Evolutionary conservation across 2,888 invertebrate genomes (phyloP).

Genomic region (Lasioglossum zephyrum): DNA sequence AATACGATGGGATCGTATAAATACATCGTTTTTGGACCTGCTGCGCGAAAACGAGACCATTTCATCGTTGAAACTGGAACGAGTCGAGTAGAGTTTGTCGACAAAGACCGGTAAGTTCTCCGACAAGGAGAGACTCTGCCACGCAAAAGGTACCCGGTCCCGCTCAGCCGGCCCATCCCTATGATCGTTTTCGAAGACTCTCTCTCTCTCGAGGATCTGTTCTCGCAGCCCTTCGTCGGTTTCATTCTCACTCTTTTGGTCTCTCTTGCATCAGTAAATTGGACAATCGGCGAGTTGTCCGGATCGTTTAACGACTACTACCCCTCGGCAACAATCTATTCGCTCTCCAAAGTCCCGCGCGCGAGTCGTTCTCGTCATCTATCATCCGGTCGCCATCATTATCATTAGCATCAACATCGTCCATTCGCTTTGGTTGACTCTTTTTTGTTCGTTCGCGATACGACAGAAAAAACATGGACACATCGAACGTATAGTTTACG

Average conservation of each 20-base stretch:
- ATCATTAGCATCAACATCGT: conserved; percentile 15
- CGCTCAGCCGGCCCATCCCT: conserved; percentile 36
- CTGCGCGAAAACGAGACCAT: conserved; percentile 45
- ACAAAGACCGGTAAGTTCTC: not conserved
- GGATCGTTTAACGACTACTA: not conserved
- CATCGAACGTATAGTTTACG: conserved; percentile 77
- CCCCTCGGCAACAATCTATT: conserved; percentile 2
- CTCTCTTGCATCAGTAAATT: conserved; percentile 47
- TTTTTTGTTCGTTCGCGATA: conserved; percentile 22
- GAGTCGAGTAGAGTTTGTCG: not conserved
- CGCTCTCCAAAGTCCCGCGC: not conserved
- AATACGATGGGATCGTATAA: conserved; percentile 38
- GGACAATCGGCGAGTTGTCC: conserved; percentile 5
- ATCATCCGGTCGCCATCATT: not conserved
- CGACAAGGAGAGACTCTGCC: not conserved
- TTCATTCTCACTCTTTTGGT: conserved; percentile 29
- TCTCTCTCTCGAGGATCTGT: conserved; percentile 10
- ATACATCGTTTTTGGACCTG: conserved; percentile 30
- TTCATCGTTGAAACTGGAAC: not conserved
- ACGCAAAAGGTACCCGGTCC: conserved; percentile 20
- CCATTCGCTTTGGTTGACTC: conserved; percentile 16
- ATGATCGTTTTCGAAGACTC: conserved; percentile 6
- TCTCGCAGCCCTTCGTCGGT: conserved; percentile 26
- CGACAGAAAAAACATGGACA: conserved; percentile 69
- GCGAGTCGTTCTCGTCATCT: not conserved